Evolutionary conservation across 2,888 invertebrate genomes (phyloP).

Genomic region (Cheilosia variabilis): DNA sequence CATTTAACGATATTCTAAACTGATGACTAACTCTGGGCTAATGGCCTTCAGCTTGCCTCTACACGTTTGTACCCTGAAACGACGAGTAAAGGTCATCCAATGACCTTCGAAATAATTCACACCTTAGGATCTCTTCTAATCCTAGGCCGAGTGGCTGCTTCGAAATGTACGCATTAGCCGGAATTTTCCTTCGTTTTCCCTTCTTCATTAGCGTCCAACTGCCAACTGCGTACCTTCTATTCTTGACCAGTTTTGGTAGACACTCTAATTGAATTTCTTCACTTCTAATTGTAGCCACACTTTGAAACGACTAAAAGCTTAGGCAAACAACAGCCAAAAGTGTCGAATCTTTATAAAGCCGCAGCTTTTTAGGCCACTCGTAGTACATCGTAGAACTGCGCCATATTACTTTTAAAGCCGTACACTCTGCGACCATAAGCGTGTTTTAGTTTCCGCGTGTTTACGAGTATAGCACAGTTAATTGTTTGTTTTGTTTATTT

Average conservation of each 20-base stretch:
- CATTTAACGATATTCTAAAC: not conserved
- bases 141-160: not conserved
- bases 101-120: not conserved
- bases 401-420: too few species aligned
- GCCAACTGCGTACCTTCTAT: not conserved
- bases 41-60: not conserved
- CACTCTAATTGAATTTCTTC: constrained; percentile 17
- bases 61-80: not conserved
- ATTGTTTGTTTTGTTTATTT: too few species aligned
- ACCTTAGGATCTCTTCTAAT: not conserved
- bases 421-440: not conserved
- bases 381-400: constrained; percentile 14
- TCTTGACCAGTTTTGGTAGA: not conserved
- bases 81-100: not conserved
- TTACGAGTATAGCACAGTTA: too few species aligned
- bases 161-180: too few species aligned
- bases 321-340: constrained; percentile 19
- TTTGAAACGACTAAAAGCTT: constrained; percentile 13
- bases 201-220: not conserved
- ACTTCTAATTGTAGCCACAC: constrained; percentile 28
- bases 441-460: not conserved
- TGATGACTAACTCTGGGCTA: not conserved
- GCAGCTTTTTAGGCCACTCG: constrained; percentile 3
- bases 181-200: not conserved
- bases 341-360: constrained; percentile 38